Percentiles rank a stretch among this genome's conserved stretches.
phyloP scores from a whole-genome alignment of 2,797 vertebrate species.

The Apodemus agrarius region DNA sequence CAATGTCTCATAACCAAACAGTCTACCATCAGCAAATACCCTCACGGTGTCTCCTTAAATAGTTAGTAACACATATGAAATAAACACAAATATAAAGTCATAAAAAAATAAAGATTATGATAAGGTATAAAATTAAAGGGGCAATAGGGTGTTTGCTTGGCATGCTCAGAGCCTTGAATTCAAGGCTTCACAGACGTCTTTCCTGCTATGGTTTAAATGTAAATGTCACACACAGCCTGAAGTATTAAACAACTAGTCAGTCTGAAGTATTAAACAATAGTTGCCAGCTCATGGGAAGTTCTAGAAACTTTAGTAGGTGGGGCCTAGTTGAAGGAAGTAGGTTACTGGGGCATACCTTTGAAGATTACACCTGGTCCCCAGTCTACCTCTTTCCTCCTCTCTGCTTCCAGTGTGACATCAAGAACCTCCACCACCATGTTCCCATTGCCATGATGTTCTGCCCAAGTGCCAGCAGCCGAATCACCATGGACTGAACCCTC shows the following conservation, averaged over 20 bases:
- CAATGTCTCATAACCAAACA: not conserved
- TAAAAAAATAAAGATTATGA: not conserved
- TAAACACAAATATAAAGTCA: slow-evolving; percentile 41
- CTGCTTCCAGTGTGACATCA: not conserved
- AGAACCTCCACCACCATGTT: not conserved
- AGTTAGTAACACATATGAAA: slow-evolving; percentile 22
- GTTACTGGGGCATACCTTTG: not conserved
- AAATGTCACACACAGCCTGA: not conserved
- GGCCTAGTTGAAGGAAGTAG: not conserved
- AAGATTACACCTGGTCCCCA: not conserved
- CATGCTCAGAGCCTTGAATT: not conserved
- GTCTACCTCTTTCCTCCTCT: not conserved
- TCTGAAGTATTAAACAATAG: too few relatives aligned
- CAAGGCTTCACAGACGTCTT: not conserved
- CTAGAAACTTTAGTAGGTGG: not conserved
- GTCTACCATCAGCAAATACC: not conserved
- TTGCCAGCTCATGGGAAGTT: not conserved
- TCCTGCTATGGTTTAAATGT: not conserved
- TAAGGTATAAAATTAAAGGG: not conserved
- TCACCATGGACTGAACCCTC: not conserved
- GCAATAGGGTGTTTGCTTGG: not conserved
- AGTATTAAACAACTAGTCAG: not conserved
- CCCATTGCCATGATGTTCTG: not conserved
- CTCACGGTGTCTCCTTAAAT: not conserved
- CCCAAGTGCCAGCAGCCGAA: not conserved